Evolutionary conservation across 2,888 invertebrate species (phyloP).

Genomic region (Erebia epiphron): DNA sequence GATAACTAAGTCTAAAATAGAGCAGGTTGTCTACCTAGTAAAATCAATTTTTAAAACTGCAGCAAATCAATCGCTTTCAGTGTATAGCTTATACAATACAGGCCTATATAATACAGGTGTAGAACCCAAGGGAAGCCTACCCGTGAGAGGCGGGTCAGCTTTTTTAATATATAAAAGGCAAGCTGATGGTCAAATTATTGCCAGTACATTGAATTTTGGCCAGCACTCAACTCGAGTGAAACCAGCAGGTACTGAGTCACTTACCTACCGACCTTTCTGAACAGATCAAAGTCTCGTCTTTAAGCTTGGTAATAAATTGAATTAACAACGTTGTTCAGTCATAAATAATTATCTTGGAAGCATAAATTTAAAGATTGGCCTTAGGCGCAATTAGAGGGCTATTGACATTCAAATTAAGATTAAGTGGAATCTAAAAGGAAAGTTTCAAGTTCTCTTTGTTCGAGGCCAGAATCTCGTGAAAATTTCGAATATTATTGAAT

Average conservation of each 20-base stretch:
- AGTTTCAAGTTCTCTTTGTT: constrained; percentile 22
- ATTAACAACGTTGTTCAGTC: constrained; percentile 8
- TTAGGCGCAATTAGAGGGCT: constrained; percentile 20
- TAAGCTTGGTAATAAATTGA: constrained; percentile 11
- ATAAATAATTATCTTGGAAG: neutral
- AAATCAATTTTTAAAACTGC: no score
- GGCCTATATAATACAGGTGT: no score
- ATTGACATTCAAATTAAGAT: constrained; percentile 26
- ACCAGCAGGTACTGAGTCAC: neutral
- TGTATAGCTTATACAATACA: no score
- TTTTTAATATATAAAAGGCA: neutral
- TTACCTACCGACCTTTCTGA: neutral
- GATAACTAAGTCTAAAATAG: no score
- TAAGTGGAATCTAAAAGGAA: constrained; percentile 23
- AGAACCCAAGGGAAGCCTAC: no score
- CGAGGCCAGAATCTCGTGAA: neutral
- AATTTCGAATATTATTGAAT: neutral
- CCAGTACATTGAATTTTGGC: neutral
- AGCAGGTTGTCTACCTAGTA: no score
- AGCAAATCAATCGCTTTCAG: no score
- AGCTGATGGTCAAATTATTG: neutral
- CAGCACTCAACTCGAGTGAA: neutral
- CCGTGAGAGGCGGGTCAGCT: no score
- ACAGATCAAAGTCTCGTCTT: neutral
- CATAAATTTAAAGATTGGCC: constrained; percentile 10